Percentiles rank a stretch among this genome's conserved stretches.
Evolutionary conservation across 2,888 invertebrate species (phyloP).

Genomic region (Arenicola marina): DNA sequence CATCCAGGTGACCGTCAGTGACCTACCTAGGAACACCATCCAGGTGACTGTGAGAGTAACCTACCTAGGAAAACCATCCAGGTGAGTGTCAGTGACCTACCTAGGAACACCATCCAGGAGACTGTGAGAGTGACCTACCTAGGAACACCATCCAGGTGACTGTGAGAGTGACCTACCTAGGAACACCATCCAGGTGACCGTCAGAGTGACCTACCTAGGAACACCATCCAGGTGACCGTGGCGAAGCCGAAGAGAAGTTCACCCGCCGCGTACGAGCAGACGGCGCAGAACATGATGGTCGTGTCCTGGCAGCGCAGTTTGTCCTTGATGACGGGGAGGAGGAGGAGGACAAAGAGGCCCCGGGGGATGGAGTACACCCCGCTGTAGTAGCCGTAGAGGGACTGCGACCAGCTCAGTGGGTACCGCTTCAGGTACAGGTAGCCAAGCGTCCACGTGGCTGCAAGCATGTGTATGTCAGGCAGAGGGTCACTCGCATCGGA

Average conservation of each 20-base stretch:
- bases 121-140: too few species aligned
- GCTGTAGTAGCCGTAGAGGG: slow-evolving; percentile 70
- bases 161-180: too few species aligned
- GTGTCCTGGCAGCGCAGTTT: slow-evolving; percentile 47
- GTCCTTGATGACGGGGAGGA: slow-evolving; percentile 48
- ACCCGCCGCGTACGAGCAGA: slow-evolving; percentile 55
- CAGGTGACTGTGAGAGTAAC: too few species aligned
- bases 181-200: too few species aligned
- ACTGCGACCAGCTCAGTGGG: slow-evolving; percentile 75
- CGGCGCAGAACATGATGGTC: slow-evolving; percentile 53
- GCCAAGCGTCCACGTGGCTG: not conserved
- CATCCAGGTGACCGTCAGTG: too few species aligned
- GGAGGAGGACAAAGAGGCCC: slow-evolving; percentile 51
- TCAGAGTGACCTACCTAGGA: too few species aligned
- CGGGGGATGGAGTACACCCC: slow-evolving; percentile 67
- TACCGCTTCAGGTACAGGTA: slow-evolving; percentile 71
- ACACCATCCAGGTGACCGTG: slow-evolving; percentile 49
- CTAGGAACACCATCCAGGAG: too few species aligned
- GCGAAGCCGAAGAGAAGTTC: slow-evolving; percentile 56
- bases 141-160: too few species aligned
- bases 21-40: too few species aligned
- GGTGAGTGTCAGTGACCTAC: slow-evolving; percentile 40
- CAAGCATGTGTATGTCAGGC: too few species aligned
- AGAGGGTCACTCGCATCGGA: too few species aligned
- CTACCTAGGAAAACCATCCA: too few species aligned